phyloP scores from a whole-genome alignment of 37 sponge, comb jelly and placozoan species.

The Theonella swinhoei region DNA sequence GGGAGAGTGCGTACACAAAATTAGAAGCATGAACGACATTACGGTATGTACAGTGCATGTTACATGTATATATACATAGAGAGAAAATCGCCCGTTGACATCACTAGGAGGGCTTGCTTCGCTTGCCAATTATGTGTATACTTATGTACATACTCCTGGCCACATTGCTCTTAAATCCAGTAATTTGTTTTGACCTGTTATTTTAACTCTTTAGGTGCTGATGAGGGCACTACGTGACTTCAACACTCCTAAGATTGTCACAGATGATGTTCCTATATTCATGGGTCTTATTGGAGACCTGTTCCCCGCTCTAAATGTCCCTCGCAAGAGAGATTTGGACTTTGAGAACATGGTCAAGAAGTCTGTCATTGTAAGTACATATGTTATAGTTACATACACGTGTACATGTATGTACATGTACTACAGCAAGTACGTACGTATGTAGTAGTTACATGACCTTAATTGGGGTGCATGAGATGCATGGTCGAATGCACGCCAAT shows the following conservation, averaged over 20 bases:
- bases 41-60: no score
- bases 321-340: constrained; percentile 95
- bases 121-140: no score
- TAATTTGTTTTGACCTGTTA: background rate
- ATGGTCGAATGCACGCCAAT: no score
- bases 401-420: no score
- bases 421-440: no score
- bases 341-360: constrained; percentile 90
- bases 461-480: no score
- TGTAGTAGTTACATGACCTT: no score
- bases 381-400: no score
- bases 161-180: background rate
- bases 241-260: constrained; percentile 98
- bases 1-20: background rate
- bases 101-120: no score
- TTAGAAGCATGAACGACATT: no score
- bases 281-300: constrained; percentile 99
- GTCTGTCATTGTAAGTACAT: constrained; percentile 79
- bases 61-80: no score
- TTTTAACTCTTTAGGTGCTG: constrained; percentile 61
- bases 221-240: constrained; percentile 99
- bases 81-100: no score
- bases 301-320: constrained; percentile 98
- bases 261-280: constrained; percentile 96
- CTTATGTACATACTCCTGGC: background rate